These are phyloP conservation scores for Campopleginae sp. DNA, from an alignment of 2,888 invertebrate species.

Conservation along the genomic window DNA sequence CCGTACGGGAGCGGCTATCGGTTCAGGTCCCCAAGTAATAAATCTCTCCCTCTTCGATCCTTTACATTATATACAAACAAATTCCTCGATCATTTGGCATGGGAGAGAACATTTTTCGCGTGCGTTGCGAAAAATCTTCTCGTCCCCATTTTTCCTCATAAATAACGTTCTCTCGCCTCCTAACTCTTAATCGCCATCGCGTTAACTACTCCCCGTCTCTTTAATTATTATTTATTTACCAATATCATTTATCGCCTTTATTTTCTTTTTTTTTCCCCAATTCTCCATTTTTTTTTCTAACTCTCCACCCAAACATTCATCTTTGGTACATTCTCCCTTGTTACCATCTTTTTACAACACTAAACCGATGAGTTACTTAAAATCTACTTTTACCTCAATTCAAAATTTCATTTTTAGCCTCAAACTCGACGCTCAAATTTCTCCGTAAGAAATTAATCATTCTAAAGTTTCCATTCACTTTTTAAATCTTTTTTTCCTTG, in stretches of 20 bases:
- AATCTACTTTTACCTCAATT: constrained; percentile 34
- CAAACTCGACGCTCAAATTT: neutral
- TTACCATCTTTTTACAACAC: constrained; percentile 16
- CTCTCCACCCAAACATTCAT: constrained; percentile 8
- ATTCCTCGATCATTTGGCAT: neutral
- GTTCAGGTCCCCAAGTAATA: constrained; percentile 80
- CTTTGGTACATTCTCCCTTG: constrained; percentile 51
- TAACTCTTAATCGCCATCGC: constrained; percentile 31
- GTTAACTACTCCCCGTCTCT: constrained; percentile 26
- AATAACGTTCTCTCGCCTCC: constrained; percentile 13
- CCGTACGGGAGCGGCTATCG: constrained; percentile 71
- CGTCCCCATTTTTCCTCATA: constrained; percentile 22
- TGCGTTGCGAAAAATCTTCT: constrained; percentile 17
- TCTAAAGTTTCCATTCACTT: too few relatives aligned
- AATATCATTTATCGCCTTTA: constrained; percentile 21
- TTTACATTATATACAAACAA: constrained; percentile 77
- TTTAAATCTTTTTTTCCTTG: too few relatives aligned
- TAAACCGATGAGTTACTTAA: constrained; percentile 45
- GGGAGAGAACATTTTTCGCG: neutral
- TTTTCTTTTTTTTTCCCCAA: constrained; percentile 7
- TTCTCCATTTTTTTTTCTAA: constrained; percentile 1
- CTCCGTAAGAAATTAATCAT: neutral
- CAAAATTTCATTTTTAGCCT: neutral
- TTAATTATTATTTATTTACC: constrained; percentile 27
- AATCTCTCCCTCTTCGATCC: constrained; percentile 67